phyloP scores from a whole-genome alignment of 2,797 vertebrate genomes.

The Microctenopoma lineatum region DNA sequence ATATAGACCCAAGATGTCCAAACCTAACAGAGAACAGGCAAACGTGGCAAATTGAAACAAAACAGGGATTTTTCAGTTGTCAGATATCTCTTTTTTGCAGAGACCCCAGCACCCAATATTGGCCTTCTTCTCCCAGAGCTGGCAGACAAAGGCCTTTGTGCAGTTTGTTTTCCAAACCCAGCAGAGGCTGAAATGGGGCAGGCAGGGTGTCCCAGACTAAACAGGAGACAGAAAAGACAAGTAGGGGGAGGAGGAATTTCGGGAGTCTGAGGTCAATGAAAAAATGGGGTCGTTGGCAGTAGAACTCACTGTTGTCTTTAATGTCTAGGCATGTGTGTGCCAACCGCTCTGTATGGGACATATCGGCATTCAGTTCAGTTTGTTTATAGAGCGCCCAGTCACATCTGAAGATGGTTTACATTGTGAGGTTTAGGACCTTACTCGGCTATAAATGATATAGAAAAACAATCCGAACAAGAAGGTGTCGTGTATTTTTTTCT shows the following conservation, averaged over 20 bases:
- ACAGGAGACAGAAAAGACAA: constrained; percentile 43
- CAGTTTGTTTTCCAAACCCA: constrained; percentile 59
- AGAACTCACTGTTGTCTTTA: constrained; percentile 33
- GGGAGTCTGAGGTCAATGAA: constrained; percentile 61
- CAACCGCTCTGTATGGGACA: background rate
- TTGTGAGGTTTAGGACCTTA: too few relatives aligned
- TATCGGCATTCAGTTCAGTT: background rate
- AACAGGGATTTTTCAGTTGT: constrained; percentile 50
- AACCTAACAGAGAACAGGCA: background rate
- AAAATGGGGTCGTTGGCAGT: constrained; percentile 40
- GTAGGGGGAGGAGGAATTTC: constrained; percentile 27
- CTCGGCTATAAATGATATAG: too few relatives aligned
- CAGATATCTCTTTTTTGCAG: constrained; percentile 52
- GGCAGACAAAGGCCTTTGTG: constrained; percentile 78
- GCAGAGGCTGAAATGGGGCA: constrained; percentile 46
- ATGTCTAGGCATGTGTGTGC: constrained; percentile 15
- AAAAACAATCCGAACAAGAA: background rate
- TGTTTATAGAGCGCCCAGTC: too few relatives aligned
- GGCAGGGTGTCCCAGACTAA: constrained; percentile 44
- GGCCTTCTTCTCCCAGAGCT: constrained; percentile 42
- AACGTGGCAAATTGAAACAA: constrained; percentile 35
- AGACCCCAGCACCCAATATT: constrained; percentile 38
- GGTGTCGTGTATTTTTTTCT: background rate
- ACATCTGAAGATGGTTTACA: too few relatives aligned
- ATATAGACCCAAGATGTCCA: background rate